A percentile compares a stretch with the other conserved stretches of the same genome.
These are phyloP conservation scores for Jordanella pulchra DNA, from an alignment of 2,797 vertebrate species.

Conservation along the genomic window DNA sequence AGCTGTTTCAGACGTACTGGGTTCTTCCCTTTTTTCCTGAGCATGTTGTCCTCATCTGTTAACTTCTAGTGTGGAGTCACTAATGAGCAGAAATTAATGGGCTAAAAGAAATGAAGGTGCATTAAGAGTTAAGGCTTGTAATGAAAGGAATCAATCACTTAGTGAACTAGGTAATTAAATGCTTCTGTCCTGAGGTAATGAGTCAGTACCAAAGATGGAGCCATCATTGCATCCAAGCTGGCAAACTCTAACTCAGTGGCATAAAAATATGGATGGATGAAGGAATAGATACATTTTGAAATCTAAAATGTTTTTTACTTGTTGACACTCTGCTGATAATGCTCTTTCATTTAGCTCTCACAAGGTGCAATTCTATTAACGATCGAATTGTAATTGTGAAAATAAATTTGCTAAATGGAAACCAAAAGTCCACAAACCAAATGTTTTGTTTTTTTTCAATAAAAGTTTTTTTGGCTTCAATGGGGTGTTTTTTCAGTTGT, in stretches of 20 bases:
- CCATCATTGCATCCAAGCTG: neutral
- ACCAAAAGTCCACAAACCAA: too few species aligned
- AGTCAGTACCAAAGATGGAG: neutral
- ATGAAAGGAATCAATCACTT: conserved; percentile 4
- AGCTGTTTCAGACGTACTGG: neutral
- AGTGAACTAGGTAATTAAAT: neutral
- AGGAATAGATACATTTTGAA: neutral
- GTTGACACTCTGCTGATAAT: neutral
- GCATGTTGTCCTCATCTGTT: neutral
- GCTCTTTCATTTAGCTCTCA: conserved; percentile 1
- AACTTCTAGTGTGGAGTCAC: neutral
- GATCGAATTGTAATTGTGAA: too few species aligned
- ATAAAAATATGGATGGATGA: neutral
- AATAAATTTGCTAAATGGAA: too few species aligned
- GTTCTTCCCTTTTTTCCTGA: neutral
- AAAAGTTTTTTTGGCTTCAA: too few species aligned
- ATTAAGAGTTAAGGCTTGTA: neutral
- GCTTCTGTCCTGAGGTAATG: neutral
- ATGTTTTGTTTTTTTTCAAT: too few species aligned
- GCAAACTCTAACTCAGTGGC: neutral
- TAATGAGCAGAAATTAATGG: conserved; percentile 5
- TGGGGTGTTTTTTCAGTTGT: too few species aligned
- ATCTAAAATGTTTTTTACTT: neutral
- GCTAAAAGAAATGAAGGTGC: neutral
- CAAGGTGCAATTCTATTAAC: too few species aligned